phyloP scores from a whole-genome alignment of 2,113 vertebrate genomes.

The Cryptotis parvus region DNA sequence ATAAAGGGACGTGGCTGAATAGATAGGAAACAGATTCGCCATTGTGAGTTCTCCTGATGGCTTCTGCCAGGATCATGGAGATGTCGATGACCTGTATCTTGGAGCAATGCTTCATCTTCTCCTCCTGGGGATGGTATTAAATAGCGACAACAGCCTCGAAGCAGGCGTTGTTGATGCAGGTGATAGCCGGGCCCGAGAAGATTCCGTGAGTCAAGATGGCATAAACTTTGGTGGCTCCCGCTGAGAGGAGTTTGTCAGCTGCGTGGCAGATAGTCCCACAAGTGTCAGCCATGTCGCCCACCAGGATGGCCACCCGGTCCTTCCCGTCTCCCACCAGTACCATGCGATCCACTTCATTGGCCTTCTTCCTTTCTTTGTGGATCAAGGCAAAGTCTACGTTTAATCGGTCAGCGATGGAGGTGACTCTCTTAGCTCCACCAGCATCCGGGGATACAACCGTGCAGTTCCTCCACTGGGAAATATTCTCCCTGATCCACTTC shows the following conservation, averaged over 20 bases:
- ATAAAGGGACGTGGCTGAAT: conserved; percentile 97
- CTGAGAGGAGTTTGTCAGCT: conserved; percentile 95
- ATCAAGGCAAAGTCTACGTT: conserved; percentile 98
- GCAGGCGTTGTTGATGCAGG: conserved; percentile 94
- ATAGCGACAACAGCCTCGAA: conserved; percentile 97
- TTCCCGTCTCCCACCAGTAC: conserved; percentile 96
- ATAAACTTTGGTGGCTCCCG: conserved; percentile 96
- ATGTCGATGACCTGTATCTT: conserved; percentile 98
- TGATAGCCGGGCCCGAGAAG: conserved; percentile 95
- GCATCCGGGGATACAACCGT: conserved; percentile 85
- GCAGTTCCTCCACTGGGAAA: conserved; percentile 95
- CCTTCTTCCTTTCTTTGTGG: conserved; percentile 97
- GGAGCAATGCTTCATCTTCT: conserved; percentile 96
- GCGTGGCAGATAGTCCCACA: conserved; percentile 96
- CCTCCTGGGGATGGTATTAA: conserved; percentile 97
- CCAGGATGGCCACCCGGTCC: conserved; percentile 95
- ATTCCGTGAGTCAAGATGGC: conserved; percentile 96
- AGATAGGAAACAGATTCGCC: conserved; percentile 97
- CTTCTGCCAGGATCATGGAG: conserved; percentile 97
- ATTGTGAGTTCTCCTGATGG: conserved; percentile 97
- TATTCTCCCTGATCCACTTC: conserved; percentile 96
- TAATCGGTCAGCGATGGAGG: conserved; percentile 94
- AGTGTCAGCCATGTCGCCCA: conserved; percentile 97
- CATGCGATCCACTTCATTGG: conserved; percentile 96
- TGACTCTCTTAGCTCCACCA: conserved; percentile 94